Evolutionary conservation across 2,888 invertebrate genomes (phyloP).

Genomic region (Apoda limacodes): DNA sequence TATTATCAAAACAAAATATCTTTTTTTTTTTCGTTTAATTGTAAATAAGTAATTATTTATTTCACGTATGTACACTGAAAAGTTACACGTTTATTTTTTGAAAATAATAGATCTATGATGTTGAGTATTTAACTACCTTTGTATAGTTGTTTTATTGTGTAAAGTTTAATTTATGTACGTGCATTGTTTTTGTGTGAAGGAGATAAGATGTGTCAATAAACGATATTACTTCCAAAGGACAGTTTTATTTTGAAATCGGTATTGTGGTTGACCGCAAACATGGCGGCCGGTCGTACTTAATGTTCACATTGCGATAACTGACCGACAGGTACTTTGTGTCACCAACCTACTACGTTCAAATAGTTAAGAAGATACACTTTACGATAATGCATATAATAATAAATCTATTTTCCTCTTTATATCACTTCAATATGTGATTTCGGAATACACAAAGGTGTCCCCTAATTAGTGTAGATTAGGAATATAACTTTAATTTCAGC

Average conservation of each 20-base stretch:
- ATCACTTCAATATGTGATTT: too few relatives aligned
- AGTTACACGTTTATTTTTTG: slow-evolving; percentile 42
- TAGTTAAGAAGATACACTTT: too few relatives aligned
- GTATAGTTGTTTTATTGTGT: slow-evolving; percentile 58
- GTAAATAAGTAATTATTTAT: slow-evolving; percentile 42
- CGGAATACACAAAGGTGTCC: too few relatives aligned
- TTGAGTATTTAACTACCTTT: slow-evolving; percentile 53
- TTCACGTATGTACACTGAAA: slow-evolving; percentile 36
- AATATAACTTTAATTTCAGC: too few relatives aligned
- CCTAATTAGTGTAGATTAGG: too few relatives aligned
- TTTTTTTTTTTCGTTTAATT: too few relatives aligned
- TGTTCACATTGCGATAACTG: too few relatives aligned
- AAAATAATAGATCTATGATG: slow-evolving; percentile 57
- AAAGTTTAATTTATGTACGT: slow-evolving; percentile 50
- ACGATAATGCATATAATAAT: too few relatives aligned
- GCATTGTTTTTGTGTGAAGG: slow-evolving; percentile 62
- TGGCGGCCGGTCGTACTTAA: too few relatives aligned
- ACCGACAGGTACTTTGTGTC: neutral
- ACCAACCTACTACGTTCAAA: slow-evolving; percentile 4
- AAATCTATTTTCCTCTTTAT: too few relatives aligned
- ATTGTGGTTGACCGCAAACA: slow-evolving; percentile 16
- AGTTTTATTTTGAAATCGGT: slow-evolving; percentile 32
- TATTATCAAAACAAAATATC: too few relatives aligned
- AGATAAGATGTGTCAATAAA: slow-evolving; percentile 65
- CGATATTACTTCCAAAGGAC: slow-evolving; percentile 51